Evolutionary conservation across 2,888 invertebrate genomes (phyloP).

Genomic region (Syrphus vitripennis): DNA sequence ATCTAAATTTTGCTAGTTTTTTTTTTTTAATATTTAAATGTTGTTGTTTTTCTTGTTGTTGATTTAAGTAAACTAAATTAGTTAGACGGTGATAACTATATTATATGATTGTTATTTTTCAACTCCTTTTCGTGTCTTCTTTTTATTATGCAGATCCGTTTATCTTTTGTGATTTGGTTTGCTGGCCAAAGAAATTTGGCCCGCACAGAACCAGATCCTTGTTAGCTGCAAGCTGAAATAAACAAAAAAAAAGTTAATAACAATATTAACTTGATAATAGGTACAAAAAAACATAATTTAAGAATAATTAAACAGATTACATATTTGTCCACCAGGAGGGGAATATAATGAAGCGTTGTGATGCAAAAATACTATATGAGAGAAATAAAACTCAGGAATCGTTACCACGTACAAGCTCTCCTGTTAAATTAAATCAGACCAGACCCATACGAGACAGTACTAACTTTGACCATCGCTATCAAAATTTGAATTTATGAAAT

Average conservation of each 20-base stretch:
- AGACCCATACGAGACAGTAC: too few relatives aligned
- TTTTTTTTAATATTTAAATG: neutral
- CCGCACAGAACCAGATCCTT: conserved; percentile 68
- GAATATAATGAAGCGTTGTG: too few relatives aligned
- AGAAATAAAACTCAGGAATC: too few relatives aligned
- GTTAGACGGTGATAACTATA: conserved; percentile 42
- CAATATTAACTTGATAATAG: neutral
- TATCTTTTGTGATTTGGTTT: conserved; percentile 64
- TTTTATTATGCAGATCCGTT: conserved; percentile 27
- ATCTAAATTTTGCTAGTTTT: conserved; percentile 63
- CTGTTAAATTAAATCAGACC: too few relatives aligned
- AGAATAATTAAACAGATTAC: too few relatives aligned
- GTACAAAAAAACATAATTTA: neutral
- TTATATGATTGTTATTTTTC: conserved; percentile 48
- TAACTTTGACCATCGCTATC: too few relatives aligned
- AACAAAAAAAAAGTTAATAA: neutral
- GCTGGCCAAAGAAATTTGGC: conserved; percentile 66
- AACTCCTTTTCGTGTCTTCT: neutral
- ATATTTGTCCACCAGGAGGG: too few relatives aligned
- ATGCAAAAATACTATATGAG: too few relatives aligned
- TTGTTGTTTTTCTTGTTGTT: conserved; percentile 1
- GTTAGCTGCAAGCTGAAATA: conserved; percentile 61
- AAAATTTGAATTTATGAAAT: too few relatives aligned
- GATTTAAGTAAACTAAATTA: conserved; percentile 54
- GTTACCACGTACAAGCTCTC: too few relatives aligned